Percentiles rank a stretch among this genome's conserved stretches.
These are phyloP conservation scores for Morpho deidamia DNA, from an alignment of 2,888 invertebrate genomes.

Conservation along the genomic window DNA sequence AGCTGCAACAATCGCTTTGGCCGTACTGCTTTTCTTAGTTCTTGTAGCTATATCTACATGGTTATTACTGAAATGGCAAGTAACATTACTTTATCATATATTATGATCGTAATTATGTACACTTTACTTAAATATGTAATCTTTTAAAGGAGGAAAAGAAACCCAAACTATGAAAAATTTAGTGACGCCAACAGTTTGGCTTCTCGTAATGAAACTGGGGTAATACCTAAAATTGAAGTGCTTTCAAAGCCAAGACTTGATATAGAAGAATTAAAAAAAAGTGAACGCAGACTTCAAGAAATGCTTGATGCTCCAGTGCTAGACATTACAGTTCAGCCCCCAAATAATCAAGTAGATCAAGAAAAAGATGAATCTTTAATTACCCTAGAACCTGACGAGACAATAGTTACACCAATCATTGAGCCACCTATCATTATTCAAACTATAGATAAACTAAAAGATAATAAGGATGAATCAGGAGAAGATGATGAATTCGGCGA, in stretches of 20 bases:
- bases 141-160: conserved; percentile 45
- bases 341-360: neutral
- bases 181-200: conserved; percentile 48
- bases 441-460: conserved; percentile 64
- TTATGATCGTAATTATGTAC: conserved; percentile 22
- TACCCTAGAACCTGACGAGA: conserved; percentile 20
- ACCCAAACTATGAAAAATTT: conserved; percentile 47
- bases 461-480: conserved; percentile 45
- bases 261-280: conserved; percentile 57
- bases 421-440: conserved; percentile 55
- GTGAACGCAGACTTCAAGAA: conserved; percentile 59
- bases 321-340: conserved; percentile 27
- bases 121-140: conserved; percentile 12
- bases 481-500: conserved; percentile 69
- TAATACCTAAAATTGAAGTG: conserved; percentile 36
- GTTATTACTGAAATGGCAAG: conserved; percentile 59
- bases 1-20: conserved; percentile 58
- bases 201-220: conserved; percentile 40
- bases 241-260: conserved; percentile 47
- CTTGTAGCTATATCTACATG: conserved; percentile 47
- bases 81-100: conserved; percentile 34
- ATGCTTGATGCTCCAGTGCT: conserved; percentile 49
- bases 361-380: conserved; percentile 25
- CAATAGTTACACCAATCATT: conserved; percentile 39
- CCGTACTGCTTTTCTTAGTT: conserved; percentile 54